These are phyloP conservation scores for Timandra comae DNA, from an alignment of 2,888 invertebrate species.

Conservation along the genomic window DNA sequence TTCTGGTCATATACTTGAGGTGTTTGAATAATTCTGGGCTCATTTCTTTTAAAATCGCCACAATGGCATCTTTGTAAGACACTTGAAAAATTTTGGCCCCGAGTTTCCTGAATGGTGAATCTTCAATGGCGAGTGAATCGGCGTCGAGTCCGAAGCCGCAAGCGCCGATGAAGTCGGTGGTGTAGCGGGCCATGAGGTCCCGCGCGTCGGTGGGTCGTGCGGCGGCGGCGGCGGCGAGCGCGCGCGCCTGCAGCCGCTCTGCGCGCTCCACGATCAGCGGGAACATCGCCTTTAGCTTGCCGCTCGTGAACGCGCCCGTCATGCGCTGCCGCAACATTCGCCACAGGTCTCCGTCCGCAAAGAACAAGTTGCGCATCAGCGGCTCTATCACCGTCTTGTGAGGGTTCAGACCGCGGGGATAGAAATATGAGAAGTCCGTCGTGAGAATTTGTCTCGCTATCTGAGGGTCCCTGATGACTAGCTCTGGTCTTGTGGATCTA, in stretches of 20 bases:
- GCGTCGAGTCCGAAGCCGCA: conserved; percentile 51
- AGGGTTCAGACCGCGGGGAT: conserved; percentile 36
- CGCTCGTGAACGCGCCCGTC: conserved; percentile 52
- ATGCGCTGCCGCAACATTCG: conserved; percentile 48
- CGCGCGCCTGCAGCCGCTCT: conserved; percentile 35
- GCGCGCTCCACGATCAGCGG: conserved; percentile 48
- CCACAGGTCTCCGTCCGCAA: conserved; percentile 54
- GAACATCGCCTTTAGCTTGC: conserved; percentile 54
- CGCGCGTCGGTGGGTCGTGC: conserved; percentile 36
- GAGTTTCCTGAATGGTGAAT: conserved; percentile 45
- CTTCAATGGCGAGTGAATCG: conserved; percentile 42
- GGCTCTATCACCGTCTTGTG: conserved; percentile 40
- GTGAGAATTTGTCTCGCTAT: conserved; percentile 36
- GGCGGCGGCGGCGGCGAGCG: conserved; percentile 26
- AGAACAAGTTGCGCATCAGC: conserved; percentile 44
- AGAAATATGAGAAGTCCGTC: conserved; percentile 39
- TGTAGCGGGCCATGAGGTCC: conserved; percentile 54
- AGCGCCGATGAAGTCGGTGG: conserved; percentile 53
- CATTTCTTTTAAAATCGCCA: conserved; percentile 34
- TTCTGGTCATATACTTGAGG: conserved; percentile 27
- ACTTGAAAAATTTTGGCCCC: conserved; percentile 38
- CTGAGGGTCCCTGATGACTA: conserved; percentile 43
- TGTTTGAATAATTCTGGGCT: conserved; percentile 36
- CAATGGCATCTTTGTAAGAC: conserved; percentile 20
- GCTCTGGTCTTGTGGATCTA: conserved; percentile 31